Conservation (phyloP, 2,113 vertebrate species). For the Redunca redunca region DNA sequence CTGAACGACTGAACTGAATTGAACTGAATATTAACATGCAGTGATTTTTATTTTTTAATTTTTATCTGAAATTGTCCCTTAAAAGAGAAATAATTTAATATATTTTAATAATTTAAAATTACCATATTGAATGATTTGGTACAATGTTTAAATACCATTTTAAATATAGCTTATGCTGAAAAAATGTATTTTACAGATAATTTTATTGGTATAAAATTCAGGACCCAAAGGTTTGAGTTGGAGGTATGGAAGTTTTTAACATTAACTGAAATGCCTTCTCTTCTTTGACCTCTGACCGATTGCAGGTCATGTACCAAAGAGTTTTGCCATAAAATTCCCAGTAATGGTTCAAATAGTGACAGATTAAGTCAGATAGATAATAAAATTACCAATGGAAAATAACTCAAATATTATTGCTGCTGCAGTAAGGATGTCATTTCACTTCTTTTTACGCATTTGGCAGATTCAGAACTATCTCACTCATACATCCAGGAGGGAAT, state of each 20-base stretch:
- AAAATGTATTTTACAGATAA: not conserved
- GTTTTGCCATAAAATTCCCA: not conserved
- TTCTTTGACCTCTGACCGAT: not conserved
- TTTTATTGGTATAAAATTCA: not conserved
- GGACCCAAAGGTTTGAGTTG: not conserved
- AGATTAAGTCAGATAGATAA: not conserved
- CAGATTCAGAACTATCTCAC: not conserved
- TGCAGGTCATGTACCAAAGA: not conserved
- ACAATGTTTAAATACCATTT: not conserved
- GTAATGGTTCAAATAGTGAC: not conserved
- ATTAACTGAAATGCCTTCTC: not conserved
- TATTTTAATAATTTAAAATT: not conserved
- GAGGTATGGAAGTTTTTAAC: not conserved
- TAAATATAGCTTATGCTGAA: not conserved
- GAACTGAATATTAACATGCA: not conserved
- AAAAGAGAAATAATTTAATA: not conserved
- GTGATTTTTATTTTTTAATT: not conserved
- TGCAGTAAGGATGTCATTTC: not conserved
- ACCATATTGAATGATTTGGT: not conserved
- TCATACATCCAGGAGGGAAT: not conserved
- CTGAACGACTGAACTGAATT: not conserved
- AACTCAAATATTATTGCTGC: not conserved
- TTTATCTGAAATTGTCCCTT: not conserved
- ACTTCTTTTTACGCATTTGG: not conserved
- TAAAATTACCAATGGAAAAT: not conserved